phyloP scores from a whole-genome alignment of 2,888 invertebrate genomes.

The Lymantria dispar region DNA sequence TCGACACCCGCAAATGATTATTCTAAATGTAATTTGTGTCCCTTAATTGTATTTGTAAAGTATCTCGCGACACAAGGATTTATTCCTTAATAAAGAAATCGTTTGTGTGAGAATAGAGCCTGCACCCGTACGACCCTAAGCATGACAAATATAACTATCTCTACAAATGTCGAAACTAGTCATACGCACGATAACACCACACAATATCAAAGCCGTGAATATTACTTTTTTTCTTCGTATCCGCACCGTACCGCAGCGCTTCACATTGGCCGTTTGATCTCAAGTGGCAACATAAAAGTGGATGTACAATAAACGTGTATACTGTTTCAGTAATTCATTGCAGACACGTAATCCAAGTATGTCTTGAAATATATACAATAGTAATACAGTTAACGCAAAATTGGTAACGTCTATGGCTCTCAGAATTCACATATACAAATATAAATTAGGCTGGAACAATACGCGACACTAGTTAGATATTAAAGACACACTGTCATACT shows the following conservation, averaged over 20 bases:
- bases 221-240: conserved; percentile 23
- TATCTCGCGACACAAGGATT: conserved; percentile 2
- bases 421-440: background rate
- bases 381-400: background rate
- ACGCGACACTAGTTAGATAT: background rate
- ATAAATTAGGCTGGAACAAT: background rate
- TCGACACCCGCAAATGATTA: no score
- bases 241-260: conserved; percentile 21
- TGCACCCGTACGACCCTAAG: conserved; percentile 78
- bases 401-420: background rate
- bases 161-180: conserved; percentile 49
- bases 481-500: conserved; percentile 35
- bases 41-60: no score
- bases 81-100: conserved; percentile 8
- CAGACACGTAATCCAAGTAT: conserved; percentile 8
- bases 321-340: conserved; percentile 16
- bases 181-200: conserved; percentile 44
- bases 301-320: conserved; percentile 16
- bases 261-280: conserved; percentile 18
- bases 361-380: background rate
- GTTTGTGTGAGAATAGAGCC: conserved; percentile 66
- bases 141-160: conserved; percentile 60
- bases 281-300: conserved; percentile 14
- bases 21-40: no score
- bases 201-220: conserved; percentile 35